These are phyloP conservation scores for Oncorhynchus tshawytscha DNA, from an alignment of 2,113 vertebrate genomes.

Conservation along the genomic window DNA sequence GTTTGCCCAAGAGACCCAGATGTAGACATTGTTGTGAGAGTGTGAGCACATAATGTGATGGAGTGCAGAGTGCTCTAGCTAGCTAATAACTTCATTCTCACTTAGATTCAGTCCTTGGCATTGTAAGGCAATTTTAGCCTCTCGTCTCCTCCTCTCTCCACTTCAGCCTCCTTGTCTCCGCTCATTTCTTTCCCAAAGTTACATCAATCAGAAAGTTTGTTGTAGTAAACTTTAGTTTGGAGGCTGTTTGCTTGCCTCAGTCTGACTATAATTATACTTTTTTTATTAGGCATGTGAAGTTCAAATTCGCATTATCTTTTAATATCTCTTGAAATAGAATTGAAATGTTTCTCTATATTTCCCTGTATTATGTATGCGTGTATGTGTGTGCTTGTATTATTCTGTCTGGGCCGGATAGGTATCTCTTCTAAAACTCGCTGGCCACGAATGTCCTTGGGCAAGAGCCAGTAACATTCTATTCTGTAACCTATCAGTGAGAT, in stretches of 20 bases:
- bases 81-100: background rate
- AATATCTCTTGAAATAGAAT: too few species aligned
- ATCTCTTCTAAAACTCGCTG: slow-evolving; percentile 11
- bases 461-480: slow-evolving; percentile 26
- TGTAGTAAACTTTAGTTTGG: background rate
- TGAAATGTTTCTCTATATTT: background rate
- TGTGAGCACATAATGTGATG: background rate
- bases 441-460: slow-evolving; percentile 20
- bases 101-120: slow-evolving; percentile 2
- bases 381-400: slow-evolving; percentile 1
- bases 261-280: too few species aligned
- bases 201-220: background rate
- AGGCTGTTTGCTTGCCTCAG: background rate
- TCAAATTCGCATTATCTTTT: too few species aligned
- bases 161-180: background rate
- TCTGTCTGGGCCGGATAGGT: background rate
- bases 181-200: background rate
- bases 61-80: background rate
- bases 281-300: too few species aligned
- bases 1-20: slow-evolving; percentile 1
- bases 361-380: background rate
- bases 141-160: background rate
- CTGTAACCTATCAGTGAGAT: slow-evolving; percentile 24
- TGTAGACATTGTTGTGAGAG: slow-evolving; percentile 8
- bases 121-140: background rate